Base-by-base conservation (phyloP, 2,113 vertebrate genomes). In the Muscicapa adusta region DNA sequence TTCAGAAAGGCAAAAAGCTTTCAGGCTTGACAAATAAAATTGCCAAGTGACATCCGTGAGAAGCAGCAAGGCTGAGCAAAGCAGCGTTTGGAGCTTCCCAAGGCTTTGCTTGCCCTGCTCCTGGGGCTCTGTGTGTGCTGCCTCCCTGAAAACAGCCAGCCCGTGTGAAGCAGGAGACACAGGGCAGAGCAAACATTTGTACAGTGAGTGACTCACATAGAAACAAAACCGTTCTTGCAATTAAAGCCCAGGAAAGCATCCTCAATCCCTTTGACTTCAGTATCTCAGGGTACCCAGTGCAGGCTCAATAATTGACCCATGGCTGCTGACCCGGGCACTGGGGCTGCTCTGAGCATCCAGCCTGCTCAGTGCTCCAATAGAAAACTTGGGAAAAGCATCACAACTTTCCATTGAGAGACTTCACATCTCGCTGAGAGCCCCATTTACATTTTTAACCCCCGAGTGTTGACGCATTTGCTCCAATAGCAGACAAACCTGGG, bases 391-490 rank as follows among this genome's bases (percentile, higher is more conserved):
- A 42, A 87, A 94, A 54, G 54, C 91, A 76, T 34, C 48, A 33
- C 66, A 76, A 11, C 84, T 87, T 91, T 76, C 81, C 91, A 88
- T 14, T 72, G 81, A 86, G 95, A 85, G 84, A 53, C 53, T 94
- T 71, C 70, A 7, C 75, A 74, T 95, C 94, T 94, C 43, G 6
- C 84, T 50, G 50, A 85, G 89, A 94, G 91, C 79, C 43, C 22
- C 23, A 36, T 88, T 90, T 88, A 78, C 89, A 89, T 94, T 93
- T 94, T 95, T 88, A 83, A 38, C 93, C 94, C 17, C 54, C 45
- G 63, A 45, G 77, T 95, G n/a, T 61, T 65, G 70, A 29, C 4
- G 5, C 82, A 48, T 79, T 94, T 91, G 77, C 84, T 79, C 29
- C 65, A 45, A 58, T 1, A 89, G 84, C 0, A 91, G 89, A 38